Base-by-base conservation (phyloP, 2,888 invertebrate genomes). In the Chaetoderma sp. region DNA sequence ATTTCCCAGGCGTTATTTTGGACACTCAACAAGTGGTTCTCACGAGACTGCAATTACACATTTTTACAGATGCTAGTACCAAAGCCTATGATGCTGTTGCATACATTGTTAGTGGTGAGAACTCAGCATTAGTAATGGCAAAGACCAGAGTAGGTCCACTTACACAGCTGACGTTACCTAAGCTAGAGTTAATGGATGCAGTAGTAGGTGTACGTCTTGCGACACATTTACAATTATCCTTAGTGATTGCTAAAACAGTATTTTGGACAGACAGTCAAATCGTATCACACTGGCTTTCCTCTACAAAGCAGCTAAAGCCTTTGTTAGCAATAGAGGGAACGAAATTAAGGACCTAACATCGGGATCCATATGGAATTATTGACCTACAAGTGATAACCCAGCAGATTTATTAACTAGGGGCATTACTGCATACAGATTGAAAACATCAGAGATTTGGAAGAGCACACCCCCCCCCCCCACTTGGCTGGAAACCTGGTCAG, bases 161-260 rank as follows among this genome's bases (percentile, higher is more conserved):
- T 13, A 66, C 60, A 36, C 13, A 47, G 10, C 33, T 65, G 18
- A 62, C 64, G 2, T 66, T 71, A 21, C 68, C 63, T 25, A 39
- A 57, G 25, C 52, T 69, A n/a, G 69, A 67, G 39, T 32, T 70
- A 42, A 56, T 68, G 58, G 68, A 58, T 13, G 61, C 45, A 21
- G 27, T 65, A 30, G 18, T 60, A 27, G 60, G 64, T 42, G 45
- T 44, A 1, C 16, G 59, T 50, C 42, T 58, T 30, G n/a, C 39
- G 5, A 47, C 6, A 16, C 56, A 27, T 44, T 44, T 62, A 27
- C n/a, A n/a, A 52, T 4, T 27, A 10, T n/a, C n/a, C n/a, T 30
- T 52, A 6, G 18, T 4, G 5, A 18, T 52, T n/a, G 6, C 6
- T 21, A n/a, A 56, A 30, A 36, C 32, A 30, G 13, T n/a, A 33